These are phyloP conservation scores for Microtus richardsoni DNA, from an alignment of 2,113 vertebrate species.

Conservation along the genomic window DNA sequence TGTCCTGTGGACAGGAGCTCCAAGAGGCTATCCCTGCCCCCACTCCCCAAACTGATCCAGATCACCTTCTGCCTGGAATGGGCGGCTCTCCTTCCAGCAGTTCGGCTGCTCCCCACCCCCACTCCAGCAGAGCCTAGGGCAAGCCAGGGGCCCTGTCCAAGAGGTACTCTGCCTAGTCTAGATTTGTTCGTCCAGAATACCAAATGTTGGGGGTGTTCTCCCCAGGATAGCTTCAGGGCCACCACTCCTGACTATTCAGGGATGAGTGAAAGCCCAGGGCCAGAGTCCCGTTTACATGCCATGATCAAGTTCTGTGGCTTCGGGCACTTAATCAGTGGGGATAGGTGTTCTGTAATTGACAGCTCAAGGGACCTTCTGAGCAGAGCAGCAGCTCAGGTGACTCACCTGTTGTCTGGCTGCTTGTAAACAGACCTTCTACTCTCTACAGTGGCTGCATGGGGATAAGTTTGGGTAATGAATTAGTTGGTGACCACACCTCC, in stretches of 20 bases:
- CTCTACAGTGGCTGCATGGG: not conserved
- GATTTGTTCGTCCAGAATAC: not conserved
- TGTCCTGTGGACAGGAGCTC: not conserved
- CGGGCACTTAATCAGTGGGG: rapidly evolving
- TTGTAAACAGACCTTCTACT: not conserved
- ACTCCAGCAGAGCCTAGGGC: not conserved
- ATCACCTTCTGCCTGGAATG: not conserved
- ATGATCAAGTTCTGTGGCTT: not conserved
- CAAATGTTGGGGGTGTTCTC: not conserved
- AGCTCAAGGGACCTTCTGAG: not conserved
- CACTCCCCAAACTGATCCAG: not conserved
- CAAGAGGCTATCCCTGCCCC: not conserved
- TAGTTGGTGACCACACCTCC: rapidly evolving
- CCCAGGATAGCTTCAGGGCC: not conserved
- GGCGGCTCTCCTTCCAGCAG: not conserved
- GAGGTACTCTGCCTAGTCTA: no score
- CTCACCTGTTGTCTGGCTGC: not conserved
- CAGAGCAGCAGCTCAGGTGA: not conserved
- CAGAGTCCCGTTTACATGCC: no score
- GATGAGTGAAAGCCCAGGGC: not conserved
- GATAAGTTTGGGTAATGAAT: no score
- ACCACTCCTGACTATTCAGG: not conserved
- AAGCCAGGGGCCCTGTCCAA: not conserved
- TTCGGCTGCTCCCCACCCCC: not conserved
- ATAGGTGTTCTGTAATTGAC: rapidly evolving